A percentile compares a stretch with the other conserved stretches of the same genome.
These are phyloP conservation scores for Sphaerophoria taeniata DNA, from an alignment of 2,888 invertebrate genomes.

Conservation along the genomic window DNA sequence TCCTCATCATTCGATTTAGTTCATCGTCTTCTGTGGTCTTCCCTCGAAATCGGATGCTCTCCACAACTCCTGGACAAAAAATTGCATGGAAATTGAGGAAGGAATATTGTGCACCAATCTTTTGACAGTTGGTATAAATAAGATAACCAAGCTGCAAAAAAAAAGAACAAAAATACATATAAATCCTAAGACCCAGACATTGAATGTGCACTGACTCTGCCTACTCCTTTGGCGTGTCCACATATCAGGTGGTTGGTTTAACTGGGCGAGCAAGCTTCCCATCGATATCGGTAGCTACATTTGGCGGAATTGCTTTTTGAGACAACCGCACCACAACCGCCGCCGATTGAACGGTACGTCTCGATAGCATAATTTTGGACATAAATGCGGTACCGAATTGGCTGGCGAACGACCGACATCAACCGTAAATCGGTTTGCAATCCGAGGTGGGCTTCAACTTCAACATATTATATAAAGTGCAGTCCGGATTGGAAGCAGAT, in stretches of 20 bases:
- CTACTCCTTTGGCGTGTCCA: constrained; percentile 50
- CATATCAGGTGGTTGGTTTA: constrained; percentile 61
- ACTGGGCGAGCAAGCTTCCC: not conserved
- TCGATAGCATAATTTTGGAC: constrained; percentile 73
- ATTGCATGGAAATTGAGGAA: constrained; percentile 69
- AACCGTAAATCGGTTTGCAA: constrained; percentile 68
- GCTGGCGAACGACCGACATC: constrained; percentile 57
- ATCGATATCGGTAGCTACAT: not conserved
- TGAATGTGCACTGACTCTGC: not conserved
- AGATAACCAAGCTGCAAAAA: constrained; percentile 29
- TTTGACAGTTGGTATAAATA: constrained; percentile 68
- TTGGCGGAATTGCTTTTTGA: constrained; percentile 52
- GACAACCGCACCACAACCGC: constrained; percentile 45
- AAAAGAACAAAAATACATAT: constrained; percentile 29
- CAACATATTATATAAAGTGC: constrained; percentile 1
- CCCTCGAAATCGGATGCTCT: not conserved
- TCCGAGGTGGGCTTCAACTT: constrained; percentile 68
- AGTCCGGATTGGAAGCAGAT: constrained; percentile 48
- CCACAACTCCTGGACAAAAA: constrained; percentile 40
- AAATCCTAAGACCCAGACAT: not conserved
- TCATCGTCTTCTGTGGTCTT: constrained; percentile 15
- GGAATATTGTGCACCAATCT: constrained; percentile 66
- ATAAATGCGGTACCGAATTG: constrained; percentile 72
- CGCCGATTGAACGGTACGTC: constrained; percentile 1
- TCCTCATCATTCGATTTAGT: constrained; percentile 50